Evolutionary conservation across 2,797 vertebrate species (phyloP).

Genomic region (Ciconia nigra): DNA sequence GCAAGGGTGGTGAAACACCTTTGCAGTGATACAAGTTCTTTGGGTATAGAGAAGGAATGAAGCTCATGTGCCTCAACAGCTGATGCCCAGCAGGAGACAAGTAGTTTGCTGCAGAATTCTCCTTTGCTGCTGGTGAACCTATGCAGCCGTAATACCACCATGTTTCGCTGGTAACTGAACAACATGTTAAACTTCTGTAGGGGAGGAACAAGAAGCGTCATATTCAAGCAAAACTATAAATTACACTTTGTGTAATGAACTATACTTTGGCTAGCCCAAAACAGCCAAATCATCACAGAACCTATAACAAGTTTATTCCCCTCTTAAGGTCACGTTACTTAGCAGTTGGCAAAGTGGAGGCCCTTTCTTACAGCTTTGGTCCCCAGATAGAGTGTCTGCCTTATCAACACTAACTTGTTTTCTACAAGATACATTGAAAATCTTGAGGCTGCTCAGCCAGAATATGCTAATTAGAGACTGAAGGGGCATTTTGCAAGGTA

Average conservation of each 20-base stretch:
- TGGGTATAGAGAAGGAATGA: neutral
- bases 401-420: neutral
- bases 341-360: neutral
- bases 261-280: neutral
- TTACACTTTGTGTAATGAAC: neutral
- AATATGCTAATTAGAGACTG: conserved; percentile 34
- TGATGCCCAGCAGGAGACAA: neutral
- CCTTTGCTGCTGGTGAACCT: neutral
- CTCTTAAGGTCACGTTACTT: neutral
- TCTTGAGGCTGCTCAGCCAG: neutral
- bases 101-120: neutral
- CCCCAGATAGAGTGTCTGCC: neutral
- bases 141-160: rapidly evolving
- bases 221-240: neutral
- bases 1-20: neutral
- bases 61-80: neutral
- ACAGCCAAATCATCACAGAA: neutral
- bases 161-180: neutral
- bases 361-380: neutral
- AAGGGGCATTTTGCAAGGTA: conserved; percentile 21
- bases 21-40: neutral
- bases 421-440: neutral
- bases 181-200: neutral
- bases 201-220: neutral
- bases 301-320: neutral